Evolutionary conservation across 2,888 invertebrate genomes (phyloP), one percentile per base, ranked within the genome.

Genomic region (Aphodius granarius): DNA sequence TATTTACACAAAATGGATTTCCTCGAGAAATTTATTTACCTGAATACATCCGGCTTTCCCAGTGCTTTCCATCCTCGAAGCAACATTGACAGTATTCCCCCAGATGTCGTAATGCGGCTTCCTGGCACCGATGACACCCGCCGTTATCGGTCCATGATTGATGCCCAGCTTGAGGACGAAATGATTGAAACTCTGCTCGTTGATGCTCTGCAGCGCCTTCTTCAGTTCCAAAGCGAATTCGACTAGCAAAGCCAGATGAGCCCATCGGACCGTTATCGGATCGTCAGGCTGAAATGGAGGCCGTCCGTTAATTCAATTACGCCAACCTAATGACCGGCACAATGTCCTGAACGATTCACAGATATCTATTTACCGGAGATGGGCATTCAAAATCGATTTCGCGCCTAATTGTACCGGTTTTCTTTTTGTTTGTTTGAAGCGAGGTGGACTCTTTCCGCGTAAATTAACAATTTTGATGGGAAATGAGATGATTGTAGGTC

Each of bases 41-140:
- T 98, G 97, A 83, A 97, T 95, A 81, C 94, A 95, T 4, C 97
- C 97, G 74, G 96, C 96, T 89, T 97, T 97, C 78, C 98, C 98
- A 0, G 98, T 98, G 84, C 97, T 97, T 86, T 99, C 98, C 98
- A 99, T 99, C 76, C 98, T 90, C 0, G 97, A 97, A 5, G 98
- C 97, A 0, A 99, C 98, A 85, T 99, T 99, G 16, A 98, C 97
- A 0, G 97, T 97, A 85, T 98, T 97, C 0, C 97, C 97, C 97
- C 97, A 97, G 82, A 98, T 97, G 86, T 98, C 97, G 84, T 97
- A 98, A 86, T 97, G 97, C 0, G 97, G 97, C 85, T 97, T 97
- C 73, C 96, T 89, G 0, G 97, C 97, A 15, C 98, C 97, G 81
- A 98, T 97, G 4, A 98, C 97, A 0, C 98, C 98, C 0, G 97